A percentile compares a stretch with the other conserved stretches of the same genome.
Evolutionary conservation across 1,140 invertebrate species (phyloP).

Genomic region (Bombus pascuorum): DNA sequence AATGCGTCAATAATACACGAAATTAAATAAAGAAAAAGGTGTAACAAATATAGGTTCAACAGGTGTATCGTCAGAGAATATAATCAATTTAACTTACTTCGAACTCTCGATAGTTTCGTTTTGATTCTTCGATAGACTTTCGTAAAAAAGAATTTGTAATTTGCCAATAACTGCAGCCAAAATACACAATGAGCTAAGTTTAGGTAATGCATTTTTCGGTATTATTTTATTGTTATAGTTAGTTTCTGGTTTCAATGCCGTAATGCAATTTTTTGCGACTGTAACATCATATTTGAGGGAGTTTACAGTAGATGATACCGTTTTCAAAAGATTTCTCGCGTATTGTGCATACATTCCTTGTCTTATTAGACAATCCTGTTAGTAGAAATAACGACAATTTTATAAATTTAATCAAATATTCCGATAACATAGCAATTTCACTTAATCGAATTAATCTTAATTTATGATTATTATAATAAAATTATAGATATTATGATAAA

Average conservation of each 20-base stretch:
- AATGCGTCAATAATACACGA: neutral
- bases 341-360: conserved; percentile 94
- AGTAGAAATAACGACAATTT: neutral
- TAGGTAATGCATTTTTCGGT: conserved; percentile 84
- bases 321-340: conserved; percentile 89
- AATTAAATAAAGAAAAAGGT: neutral
- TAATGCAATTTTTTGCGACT: conserved; percentile 88
- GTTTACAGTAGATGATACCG: conserved; percentile 86
- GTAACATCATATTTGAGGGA: conserved; percentile 88
- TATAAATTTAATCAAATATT: neutral
- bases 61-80: neutral
- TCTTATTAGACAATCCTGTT: conserved; percentile 92
- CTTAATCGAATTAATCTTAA: neutral
- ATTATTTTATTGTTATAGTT: conserved; percentile 78
- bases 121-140: conserved; percentile 74
- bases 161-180: conserved; percentile 88
- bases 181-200: conserved; percentile 86
- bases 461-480: neutral
- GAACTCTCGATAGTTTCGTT: conserved; percentile 74
- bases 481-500: too few species aligned
- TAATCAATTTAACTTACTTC: conserved; percentile 59
- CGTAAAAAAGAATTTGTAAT: conserved; percentile 87
- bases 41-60: too few species aligned
- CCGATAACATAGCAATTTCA: neutral
- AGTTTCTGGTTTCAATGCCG: conserved; percentile 84